Evolutionary conservation across 2,113 vertebrate species (phyloP).

Genomic region (Gnathonemus longibarbis): DNA sequence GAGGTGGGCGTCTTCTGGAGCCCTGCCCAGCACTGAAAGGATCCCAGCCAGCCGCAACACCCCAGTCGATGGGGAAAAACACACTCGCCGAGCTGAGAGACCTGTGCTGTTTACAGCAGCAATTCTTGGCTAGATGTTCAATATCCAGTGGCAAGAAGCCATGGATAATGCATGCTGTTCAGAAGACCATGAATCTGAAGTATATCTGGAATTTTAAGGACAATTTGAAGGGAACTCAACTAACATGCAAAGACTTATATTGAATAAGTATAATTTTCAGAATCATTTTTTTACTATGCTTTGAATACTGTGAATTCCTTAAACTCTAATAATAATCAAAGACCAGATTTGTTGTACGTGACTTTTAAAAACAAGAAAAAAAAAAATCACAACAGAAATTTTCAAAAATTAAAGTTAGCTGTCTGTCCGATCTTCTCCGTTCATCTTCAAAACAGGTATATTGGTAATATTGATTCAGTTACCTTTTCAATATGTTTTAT

Average conservation of each 20-base stretch:
- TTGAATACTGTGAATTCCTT: not conserved
- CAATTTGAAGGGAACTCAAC: not conserved
- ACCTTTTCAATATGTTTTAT: not conserved
- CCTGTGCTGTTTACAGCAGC: conserved; percentile 22
- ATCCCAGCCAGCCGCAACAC: conserved; percentile 56
- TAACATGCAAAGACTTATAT: not conserved
- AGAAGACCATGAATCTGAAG: not conserved
- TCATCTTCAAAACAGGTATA: not conserved
- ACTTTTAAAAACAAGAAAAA: not conserved
- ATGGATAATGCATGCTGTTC: not conserved
- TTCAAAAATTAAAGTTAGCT: not conserved
- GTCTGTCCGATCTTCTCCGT: not conserved
- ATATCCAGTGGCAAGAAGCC: not conserved
- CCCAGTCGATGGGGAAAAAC: conserved; percentile 41
- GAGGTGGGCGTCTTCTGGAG: conserved; percentile 54
- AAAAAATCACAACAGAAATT: not conserved
- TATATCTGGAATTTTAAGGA: not conserved
- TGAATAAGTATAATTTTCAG: not conserved
- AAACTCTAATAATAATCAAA: not conserved
- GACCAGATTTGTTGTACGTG: not conserved
- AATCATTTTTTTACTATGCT: not conserved
- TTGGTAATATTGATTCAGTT: not conserved
- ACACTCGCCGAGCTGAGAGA: not conserved
- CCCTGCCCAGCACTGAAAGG: conserved; percentile 51
- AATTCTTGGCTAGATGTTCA: conserved; percentile 29